A percentile compares a stretch with the other conserved stretches of the same genome.
These are phyloP conservation scores for Pammene aurita DNA, from an alignment of 2,888 invertebrate genomes.

Conservation along the genomic window DNA sequence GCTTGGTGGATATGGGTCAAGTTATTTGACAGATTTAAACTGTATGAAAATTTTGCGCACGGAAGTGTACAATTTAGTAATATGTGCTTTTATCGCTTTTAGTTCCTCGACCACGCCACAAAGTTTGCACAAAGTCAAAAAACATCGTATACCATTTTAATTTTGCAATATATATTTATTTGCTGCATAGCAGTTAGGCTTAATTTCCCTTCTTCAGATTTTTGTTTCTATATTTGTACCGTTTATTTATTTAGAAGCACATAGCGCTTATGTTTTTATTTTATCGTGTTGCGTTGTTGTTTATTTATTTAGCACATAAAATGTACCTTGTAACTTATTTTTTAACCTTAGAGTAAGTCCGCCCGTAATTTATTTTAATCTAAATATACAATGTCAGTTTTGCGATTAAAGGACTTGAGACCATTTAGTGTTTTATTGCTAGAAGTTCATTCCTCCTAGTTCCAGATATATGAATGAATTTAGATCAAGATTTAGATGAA, in stretches of 20 bases:
- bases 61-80: too few relatives aligned
- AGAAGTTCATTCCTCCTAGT: not conserved
- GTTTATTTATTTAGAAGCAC: slow-evolving; percentile 11
- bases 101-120: too few relatives aligned
- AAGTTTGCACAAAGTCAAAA: not conserved
- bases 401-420: slow-evolving; percentile 55
- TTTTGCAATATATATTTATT: not conserved
- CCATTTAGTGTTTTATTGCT: slow-evolving; percentile 24
- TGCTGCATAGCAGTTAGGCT: slow-evolving; percentile 7
- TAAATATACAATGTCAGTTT: slow-evolving; percentile 44
- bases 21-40: not conserved
- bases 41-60: too few relatives aligned
- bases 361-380: slow-evolving; percentile 48
- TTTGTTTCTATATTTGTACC: not conserved
- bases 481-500: too few relatives aligned
- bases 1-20: not conserved
- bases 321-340: slow-evolving; percentile 34
- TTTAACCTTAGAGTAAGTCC: slow-evolving; percentile 32
- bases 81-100: too few relatives aligned
- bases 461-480: not conserved
- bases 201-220: not conserved
- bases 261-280: slow-evolving; percentile 17
- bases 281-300: slow-evolving; percentile 10
- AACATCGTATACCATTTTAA: not conserved
- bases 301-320: slow-evolving; percentile 24